Base-by-base conservation (phyloP, 2,888 invertebrate genomes). In the Clusia tigrina region DNA sequence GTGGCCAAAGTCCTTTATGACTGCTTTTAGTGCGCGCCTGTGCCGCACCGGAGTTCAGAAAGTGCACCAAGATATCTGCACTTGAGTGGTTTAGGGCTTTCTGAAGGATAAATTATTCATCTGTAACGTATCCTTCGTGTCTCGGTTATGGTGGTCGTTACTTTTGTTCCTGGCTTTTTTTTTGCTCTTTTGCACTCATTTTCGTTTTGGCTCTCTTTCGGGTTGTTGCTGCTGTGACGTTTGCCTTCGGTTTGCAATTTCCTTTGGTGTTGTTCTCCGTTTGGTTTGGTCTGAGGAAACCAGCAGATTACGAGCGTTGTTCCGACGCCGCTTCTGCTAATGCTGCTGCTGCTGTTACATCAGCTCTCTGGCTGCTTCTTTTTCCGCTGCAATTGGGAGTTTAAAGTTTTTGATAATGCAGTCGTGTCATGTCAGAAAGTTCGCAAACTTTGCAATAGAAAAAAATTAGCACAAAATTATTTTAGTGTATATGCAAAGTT, bases 351-450 rank as follows among this genome's bases (percentile, higher is more conserved):
- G 42, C 12, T 42, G 42, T 17, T 15, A 3, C n/a, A 3, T 3
- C 48, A 3, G 48, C 48, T 22, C 6, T 20, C 20, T n/a, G n/a
- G n/a, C n/a, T n/a, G n/a, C n/a, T n/a, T n/a, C n/a, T n/a, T n/a
- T n/a, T n/a, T n/a, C n/a, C n/a, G n/a, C n/a, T n/a, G 48, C 48
- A 48, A 48, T 48, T 48, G 48, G 20, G 2, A 20, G 22, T 48
- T 48, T 20, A 22, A 48, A 48, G 48, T 48, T 48, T n/a, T 20
- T 18, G 48, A 48, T 22, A 20, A 6, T 48, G 48, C 48, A 48
- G 48, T 48, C 48, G 48, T 48, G 48, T 48, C 48, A 48, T 20
- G 48, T 48, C 48, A 48, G 15, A 22, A 20, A 48, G 48, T 48
- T 48, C 22, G 22, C 18, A 48, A 48, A 48, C 42, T 42, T 42